phyloP scores from a whole-genome alignment of 2,888 invertebrate species.

The Resseliella maxima region DNA sequence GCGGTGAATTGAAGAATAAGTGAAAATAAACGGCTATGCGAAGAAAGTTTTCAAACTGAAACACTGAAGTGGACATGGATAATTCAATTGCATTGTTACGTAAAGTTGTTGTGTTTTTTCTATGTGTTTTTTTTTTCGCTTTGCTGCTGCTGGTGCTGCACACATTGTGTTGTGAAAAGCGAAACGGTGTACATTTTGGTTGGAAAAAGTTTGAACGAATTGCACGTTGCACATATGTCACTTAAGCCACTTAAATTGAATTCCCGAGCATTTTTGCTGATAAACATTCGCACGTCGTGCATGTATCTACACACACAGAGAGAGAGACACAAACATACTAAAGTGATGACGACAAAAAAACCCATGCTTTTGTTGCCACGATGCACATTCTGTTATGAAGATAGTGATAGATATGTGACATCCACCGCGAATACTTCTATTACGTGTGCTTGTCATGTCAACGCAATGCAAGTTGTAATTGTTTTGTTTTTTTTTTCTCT shows the following conservation, averaged over 20 bases:
- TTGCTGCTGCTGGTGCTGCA: no score
- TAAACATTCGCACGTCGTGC: background rate
- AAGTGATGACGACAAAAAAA: background rate
- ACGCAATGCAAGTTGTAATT: conserved; percentile 42
- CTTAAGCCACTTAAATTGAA: conserved; percentile 53
- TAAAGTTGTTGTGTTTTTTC: background rate
- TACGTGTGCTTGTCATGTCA: conserved; percentile 55
- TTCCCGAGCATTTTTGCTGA: conserved; percentile 35
- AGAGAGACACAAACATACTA: no score
- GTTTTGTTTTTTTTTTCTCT: background rate
- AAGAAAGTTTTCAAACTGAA: background rate
- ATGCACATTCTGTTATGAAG: conserved; percentile 39
- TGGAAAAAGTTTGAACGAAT: no score
- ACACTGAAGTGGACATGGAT: conserved; percentile 4
- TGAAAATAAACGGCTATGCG: background rate
- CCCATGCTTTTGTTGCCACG: conserved; percentile 1
- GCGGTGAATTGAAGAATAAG: background rate
- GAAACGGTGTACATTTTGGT: background rate
- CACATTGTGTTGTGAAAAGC: background rate
- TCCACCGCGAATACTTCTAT: conserved; percentile 45
- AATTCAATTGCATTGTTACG: conserved; percentile 23
- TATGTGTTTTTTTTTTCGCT: background rate
- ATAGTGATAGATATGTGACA: conserved; percentile 53
- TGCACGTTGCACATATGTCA: conserved; percentile 45
- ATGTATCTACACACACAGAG: background rate